Conservation (phyloP, 2,888 invertebrate species). For the Epirrhoe alternata region DNA sequence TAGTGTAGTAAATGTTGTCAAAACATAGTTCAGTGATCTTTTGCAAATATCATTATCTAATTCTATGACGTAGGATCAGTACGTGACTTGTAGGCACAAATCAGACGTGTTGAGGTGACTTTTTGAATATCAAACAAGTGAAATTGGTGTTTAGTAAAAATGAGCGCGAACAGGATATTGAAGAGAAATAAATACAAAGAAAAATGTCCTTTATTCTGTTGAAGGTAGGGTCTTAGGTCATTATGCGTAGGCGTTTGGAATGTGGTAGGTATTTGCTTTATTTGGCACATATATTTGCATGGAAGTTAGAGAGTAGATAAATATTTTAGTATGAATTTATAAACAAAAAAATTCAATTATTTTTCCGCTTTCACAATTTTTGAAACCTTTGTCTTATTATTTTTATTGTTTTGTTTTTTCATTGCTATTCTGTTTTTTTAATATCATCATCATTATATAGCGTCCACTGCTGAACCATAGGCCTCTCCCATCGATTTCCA, state of each 20-base stretch:
- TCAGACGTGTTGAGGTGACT: constrained; percentile 40
- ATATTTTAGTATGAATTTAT: too few species aligned
- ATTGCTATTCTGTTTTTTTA: not conserved
- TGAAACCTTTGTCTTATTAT: not conserved
- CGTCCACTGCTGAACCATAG: too few species aligned
- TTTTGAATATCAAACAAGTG: constrained; percentile 72
- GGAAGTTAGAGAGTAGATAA: not conserved
- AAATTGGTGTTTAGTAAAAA: constrained; percentile 68
- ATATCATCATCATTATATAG: too few species aligned
- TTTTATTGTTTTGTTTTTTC: not conserved
- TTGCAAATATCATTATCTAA: constrained; percentile 19
- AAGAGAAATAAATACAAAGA: constrained; percentile 40
- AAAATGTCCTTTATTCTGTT: constrained; percentile 41
- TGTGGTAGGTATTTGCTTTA: constrained; percentile 8
- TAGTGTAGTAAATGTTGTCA: not conserved
- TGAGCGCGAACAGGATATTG: constrained; percentile 64
- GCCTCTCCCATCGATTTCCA: too few species aligned
- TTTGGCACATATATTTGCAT: constrained; percentile 15
- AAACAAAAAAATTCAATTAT: too few species aligned
- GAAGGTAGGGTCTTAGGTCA: not conserved
- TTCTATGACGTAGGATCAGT: constrained; percentile 13
- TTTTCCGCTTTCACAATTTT: too few species aligned
- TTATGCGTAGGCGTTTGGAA: constrained; percentile 22
- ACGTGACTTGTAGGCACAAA: constrained; percentile 44
- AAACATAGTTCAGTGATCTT: constrained; percentile 11